Percentiles rank a stretch among this genome's conserved stretches.
Evolutionary conservation across 2,888 invertebrate genomes (phyloP).

Genomic region (Hirudinaria manillensis): DNA sequence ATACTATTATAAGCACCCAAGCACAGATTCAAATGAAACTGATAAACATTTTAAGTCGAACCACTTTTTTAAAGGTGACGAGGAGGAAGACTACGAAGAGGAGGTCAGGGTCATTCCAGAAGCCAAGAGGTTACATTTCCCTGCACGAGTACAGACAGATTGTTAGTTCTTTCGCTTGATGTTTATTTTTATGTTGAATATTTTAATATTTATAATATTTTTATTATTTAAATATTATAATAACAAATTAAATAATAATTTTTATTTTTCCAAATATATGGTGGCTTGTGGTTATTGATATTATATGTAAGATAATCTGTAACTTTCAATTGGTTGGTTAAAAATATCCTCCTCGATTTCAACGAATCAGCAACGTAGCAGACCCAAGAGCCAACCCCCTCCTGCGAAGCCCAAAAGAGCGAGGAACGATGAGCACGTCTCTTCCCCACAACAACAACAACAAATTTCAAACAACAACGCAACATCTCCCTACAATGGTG

Average conservation of each 20-base stretch:
- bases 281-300: not conserved
- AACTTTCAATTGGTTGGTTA: too few relatives aligned
- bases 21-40: too few relatives aligned
- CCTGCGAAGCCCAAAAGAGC: constrained; percentile 34
- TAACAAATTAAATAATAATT: too few relatives aligned
- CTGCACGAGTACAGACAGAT: constrained; percentile 35
- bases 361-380: constrained; percentile 5
- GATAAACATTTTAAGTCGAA: too few relatives aligned
- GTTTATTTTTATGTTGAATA: not conserved
- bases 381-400: constrained; percentile 21
- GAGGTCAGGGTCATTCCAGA: constrained; percentile 18
- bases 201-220: not conserved
- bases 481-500: not conserved
- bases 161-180: not conserved
- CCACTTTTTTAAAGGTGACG: too few relatives aligned
- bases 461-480: not conserved
- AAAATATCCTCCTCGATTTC: not conserved
- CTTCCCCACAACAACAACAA: not conserved
- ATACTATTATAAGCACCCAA: too few relatives aligned
- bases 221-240: not conserved
- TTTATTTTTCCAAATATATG: not conserved
- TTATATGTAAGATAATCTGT: too few relatives aligned
- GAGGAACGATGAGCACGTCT: not conserved
- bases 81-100: constrained; percentile 19
- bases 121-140: constrained; percentile 31